Conservation (phyloP, 23 tunicate species). For the Botrylloides violaceus region DNA sequence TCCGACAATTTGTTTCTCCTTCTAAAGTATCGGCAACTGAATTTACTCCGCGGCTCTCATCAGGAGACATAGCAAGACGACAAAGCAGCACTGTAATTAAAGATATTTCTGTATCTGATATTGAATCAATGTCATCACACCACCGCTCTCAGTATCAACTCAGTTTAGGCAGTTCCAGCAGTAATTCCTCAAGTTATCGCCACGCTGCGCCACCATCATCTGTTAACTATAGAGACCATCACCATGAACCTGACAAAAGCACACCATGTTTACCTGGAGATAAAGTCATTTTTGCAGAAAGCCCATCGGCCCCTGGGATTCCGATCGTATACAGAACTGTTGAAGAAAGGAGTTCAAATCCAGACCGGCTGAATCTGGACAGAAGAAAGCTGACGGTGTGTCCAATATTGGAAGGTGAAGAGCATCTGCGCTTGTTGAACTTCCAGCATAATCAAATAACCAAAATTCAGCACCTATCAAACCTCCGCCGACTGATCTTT, state of each 20-base stretch:
- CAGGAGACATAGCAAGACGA: conserved; percentile 54
- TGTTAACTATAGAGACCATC: not conserved
- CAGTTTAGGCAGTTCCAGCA: not conserved
- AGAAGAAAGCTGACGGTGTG: conserved; percentile 76
- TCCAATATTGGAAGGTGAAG: conserved; percentile 92
- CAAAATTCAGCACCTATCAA: conserved; percentile 55
- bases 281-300: conserved; percentile 85
- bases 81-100: conserved; percentile 15
- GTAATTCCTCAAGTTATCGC: not conserved
- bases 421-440: conserved; percentile 80
- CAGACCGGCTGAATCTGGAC: conserved; percentile 83
- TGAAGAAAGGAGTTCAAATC: conserved; percentile 82
- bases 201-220: conserved; percentile 3
- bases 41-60: conserved; percentile 39
- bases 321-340: conserved; percentile 85
- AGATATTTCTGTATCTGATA: conserved; percentile 19
- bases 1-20: conserved; percentile 58
- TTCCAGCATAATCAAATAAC: conserved; percentile 93
- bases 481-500: conserved; percentile 74
- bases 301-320: conserved; percentile 81
- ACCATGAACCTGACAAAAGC: not conserved
- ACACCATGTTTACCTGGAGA: conserved; percentile 31
- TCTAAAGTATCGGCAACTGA: conserved; percentile 73
- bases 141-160: conserved; percentile 1
- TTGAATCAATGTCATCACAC: conserved; percentile 14